Evolutionary conservation across 2,888 invertebrate genomes (phyloP).

Genomic region (Meteorus colon): DNA sequence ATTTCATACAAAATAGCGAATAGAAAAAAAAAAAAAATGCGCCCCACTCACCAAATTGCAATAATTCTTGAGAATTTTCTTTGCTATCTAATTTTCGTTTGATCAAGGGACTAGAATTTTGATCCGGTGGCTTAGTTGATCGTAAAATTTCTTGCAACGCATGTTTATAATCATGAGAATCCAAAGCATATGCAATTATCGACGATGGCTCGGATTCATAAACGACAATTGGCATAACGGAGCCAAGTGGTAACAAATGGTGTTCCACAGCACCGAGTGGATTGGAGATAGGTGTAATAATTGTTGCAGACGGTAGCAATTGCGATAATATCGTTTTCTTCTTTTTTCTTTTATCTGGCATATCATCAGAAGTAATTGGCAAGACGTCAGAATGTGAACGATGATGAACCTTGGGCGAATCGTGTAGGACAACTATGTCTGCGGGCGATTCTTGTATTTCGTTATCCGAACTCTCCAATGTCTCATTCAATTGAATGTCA

Average conservation of each 20-base stretch:
- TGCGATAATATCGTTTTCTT: constrained; percentile 82
- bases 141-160: constrained; percentile 75
- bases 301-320: constrained; percentile 77
- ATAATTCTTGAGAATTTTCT: constrained; percentile 64
- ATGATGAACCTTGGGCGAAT: constrained; percentile 68
- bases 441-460: constrained; percentile 59
- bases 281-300: constrained; percentile 73
- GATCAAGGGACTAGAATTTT: constrained; percentile 74
- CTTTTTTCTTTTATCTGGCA: constrained; percentile 72
- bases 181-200: constrained; percentile 88
- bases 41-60: constrained; percentile 65
- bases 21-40: not conserved
- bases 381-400: constrained; percentile 73
- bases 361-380: constrained; percentile 62
- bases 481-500: constrained; percentile 58
- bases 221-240: constrained; percentile 80
- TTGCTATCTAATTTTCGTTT: constrained; percentile 74
- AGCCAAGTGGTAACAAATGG: constrained; percentile 78
- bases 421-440: constrained; percentile 64
- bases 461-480: constrained; percentile 63
- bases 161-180: constrained; percentile 82
- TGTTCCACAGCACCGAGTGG: constrained; percentile 83
- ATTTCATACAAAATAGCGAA: not conserved
- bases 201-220: constrained; percentile 89
- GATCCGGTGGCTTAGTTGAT: constrained; percentile 67